Evolutionary conservation across 2,888 invertebrate species (phyloP), one percentile per base, ranked within the genome.

Genomic region (Euspilapteryx auroguttella): DNA sequence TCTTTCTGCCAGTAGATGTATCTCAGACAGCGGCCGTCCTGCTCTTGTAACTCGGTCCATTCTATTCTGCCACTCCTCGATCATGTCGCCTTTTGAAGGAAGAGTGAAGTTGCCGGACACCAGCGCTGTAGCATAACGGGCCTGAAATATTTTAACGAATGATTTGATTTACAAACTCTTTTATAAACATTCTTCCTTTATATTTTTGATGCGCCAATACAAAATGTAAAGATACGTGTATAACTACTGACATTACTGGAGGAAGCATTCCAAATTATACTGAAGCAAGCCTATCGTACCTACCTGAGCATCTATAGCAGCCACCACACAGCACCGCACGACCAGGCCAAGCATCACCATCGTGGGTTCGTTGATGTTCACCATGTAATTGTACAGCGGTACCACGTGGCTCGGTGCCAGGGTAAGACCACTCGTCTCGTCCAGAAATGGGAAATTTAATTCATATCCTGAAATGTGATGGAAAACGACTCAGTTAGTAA

Each of bases 321-420:
- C 43, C 1, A 58, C 64, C 4, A 89, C 79, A 38, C 85, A 79
- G 0, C 87, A 82, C 5, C 75, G 63, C 21, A 80, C 79, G 1
- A 87, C 83, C 13, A 91, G 64, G 0, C 91, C 92, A 45, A 92
- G 76, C 28, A 92, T 69, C 7, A 85, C 66, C 81, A 92, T 82
- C 4, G 81, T 80, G 0, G 89, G 89, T 41, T 82, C 80, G 29
- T 83, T 75, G 25, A 86, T 81, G 54, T 90, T 86, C 30, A 92
- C 80, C 47, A 89, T 66, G 48, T 92, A 89, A 41, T 85, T 83
- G 62, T 88, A 88, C 3, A 91, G 62, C 0, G 87, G 86, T 11
- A 68, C 63, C 14, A 90, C 80, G 31, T 45, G 81, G 61, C 41
- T 82, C 68, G 42, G 73, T 6, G 78, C 61, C 0, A 86, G 55